phyloP scores from a whole-genome alignment of 2,113 vertebrate genomes.

The Erpornis zantholeuca region DNA sequence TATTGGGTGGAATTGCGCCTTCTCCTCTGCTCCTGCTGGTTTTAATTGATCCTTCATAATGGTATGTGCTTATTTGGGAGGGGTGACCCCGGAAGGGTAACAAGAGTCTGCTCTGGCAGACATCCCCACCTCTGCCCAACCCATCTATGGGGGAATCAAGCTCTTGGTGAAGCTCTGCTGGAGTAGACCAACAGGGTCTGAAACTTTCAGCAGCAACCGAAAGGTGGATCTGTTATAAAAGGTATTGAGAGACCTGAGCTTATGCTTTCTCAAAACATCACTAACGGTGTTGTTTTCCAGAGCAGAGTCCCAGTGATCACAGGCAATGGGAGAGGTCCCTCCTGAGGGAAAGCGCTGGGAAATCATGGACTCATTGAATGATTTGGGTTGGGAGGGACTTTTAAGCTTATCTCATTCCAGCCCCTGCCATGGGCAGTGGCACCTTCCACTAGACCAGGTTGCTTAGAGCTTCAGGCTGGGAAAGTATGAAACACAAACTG shows the following conservation, averaged over 20 bases:
- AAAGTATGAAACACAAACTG: not conserved
- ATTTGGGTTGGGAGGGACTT: not conserved
- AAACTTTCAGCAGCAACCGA: no score
- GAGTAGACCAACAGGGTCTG: no score
- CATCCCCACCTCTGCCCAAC: not conserved
- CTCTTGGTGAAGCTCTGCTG: not conserved
- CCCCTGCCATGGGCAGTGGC: not conserved
- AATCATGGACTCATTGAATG: not conserved
- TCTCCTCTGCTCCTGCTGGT: not conserved
- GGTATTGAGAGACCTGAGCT: not conserved
- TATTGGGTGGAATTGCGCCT: not conserved
- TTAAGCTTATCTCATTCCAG: not conserved
- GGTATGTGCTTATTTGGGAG: not conserved
- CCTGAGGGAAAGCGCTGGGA: not conserved
- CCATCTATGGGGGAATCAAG: not conserved
- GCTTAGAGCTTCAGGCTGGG: not conserved
- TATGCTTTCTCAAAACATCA: not conserved
- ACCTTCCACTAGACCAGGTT: not conserved
- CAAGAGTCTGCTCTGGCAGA: not conserved
- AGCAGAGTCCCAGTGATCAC: not conserved
- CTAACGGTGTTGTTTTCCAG: not conserved
- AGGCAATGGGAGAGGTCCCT: not conserved
- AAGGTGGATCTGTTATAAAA: not conserved
- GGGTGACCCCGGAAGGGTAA: not conserved
- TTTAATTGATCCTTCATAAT: not conserved